Percentiles rank a stretch among this genome's conserved stretches.
These are phyloP conservation scores for Smutsia temminckii DNA, from an alignment of 2,797 vertebrate species.

Conservation along the genomic window DNA sequence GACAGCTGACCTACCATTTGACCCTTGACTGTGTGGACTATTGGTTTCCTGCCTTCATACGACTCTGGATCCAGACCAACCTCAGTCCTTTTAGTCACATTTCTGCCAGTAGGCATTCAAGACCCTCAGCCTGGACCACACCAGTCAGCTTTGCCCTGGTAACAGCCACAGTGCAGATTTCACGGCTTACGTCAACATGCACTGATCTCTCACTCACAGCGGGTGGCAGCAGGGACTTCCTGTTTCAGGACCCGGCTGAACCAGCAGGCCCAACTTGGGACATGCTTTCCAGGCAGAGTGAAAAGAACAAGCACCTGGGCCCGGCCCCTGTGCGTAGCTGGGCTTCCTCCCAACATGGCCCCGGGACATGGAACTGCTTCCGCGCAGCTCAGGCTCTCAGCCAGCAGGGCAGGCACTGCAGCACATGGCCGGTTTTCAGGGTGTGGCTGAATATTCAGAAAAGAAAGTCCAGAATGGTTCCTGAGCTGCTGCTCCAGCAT, in stretches of 20 bases:
- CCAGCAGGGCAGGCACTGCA: too few species aligned
- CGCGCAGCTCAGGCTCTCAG: too few species aligned
- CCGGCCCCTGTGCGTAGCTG: too few species aligned
- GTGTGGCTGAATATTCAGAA: too few species aligned
- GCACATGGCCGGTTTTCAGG: too few species aligned
- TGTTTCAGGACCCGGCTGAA: not conserved
- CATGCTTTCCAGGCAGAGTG: accelerated
- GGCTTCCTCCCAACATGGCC: too few species aligned
- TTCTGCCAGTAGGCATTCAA: accelerated
- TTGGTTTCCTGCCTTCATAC: too few species aligned
- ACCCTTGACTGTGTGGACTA: accelerated
- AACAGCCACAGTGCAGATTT: not conserved
- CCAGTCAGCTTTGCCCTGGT: accelerated
- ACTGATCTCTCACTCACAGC: accelerated
- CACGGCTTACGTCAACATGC: accelerated
- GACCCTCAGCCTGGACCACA: accelerated
- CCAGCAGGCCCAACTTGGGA: not conserved
- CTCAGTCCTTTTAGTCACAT: accelerated
- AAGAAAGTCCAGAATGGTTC: not conserved
- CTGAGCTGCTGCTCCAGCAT: not conserved
- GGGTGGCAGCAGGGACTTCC: accelerated
- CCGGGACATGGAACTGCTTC: too few species aligned
- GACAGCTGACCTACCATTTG: not conserved
- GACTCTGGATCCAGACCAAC: not conserved
- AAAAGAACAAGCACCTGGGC: too few species aligned